Base-by-base conservation (phyloP, 1,140 invertebrate genomes). In the Penaeus indicus region DNA sequence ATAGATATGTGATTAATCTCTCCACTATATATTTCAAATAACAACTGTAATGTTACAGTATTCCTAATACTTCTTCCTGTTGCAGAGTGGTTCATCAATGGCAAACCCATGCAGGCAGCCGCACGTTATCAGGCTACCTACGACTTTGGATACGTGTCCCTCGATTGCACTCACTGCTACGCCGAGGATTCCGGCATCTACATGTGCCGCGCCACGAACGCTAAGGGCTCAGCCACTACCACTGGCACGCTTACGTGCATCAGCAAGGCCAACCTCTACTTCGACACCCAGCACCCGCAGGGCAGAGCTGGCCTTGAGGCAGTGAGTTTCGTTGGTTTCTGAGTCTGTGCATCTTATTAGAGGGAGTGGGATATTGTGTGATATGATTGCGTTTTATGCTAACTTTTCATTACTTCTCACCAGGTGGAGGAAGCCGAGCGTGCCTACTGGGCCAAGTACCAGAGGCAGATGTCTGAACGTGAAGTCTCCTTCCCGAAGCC, bases 161-260 rank as follows among this genome's bases (percentile, higher is more conserved):
- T 98, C 90, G 97, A 98, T 92, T 95, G 98, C 83, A 96, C 93
- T 83, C 91, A 96, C 96, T 90, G 94, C 95, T 97, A 97, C 92
- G 95, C 96, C 91, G 96, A 97, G 94, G 97, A 98, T 93, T 97
- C 96, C 86, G 97, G 97, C 61, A 94, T 98, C 75, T 97, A 98
- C 91, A 97, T 96, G 67, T 97, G 97, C 90, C 96, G 96, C 93
- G 98, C 98, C 38, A 98, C 96, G 3, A 99, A 99, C 92, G 96
- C 94, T 86, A 97, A 97, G 92, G 97, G 97, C 47, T 95, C 96
- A 4, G 96, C 96, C n/a, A 95, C 96, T 86, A 97, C 97, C 21
- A 96, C 96, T 21, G 97, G 97, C 75, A 96, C 96, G 0, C 93
- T 98, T 0, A 96, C 92, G 88, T 91, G 90, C 47, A 60, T 89